Percentiles rank a stretch among this genome's conserved stretches.
Conservation (phyloP, 1,140 invertebrate species). For the Lordiphosa clarofinis region DNA sequence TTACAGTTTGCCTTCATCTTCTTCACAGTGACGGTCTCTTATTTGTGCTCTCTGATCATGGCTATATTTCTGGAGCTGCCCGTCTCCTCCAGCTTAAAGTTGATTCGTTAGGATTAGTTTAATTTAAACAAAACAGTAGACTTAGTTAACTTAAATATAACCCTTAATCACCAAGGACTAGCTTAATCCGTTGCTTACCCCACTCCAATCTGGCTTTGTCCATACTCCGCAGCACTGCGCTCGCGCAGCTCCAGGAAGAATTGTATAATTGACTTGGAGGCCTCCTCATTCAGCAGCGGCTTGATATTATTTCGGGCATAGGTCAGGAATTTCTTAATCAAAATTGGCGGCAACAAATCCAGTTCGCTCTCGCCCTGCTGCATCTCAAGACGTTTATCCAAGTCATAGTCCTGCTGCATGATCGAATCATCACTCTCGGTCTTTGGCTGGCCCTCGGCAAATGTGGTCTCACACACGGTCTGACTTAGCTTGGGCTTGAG, state of each 20-base stretch:
- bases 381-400: conserved; percentile 83
- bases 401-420: conserved; percentile 49
- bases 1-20: conserved; percentile 67
- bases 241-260: conserved; percentile 91
- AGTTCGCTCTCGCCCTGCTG: conserved; percentile 81
- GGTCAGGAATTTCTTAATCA: conserved; percentile 93
- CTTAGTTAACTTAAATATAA: conserved; percentile 45
- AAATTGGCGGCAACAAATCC: conserved; percentile 86
- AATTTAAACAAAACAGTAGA: neutral
- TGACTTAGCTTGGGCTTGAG: conserved; percentile 49
- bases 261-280: conserved; percentile 85
- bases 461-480: conserved; percentile 39
- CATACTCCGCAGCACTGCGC: conserved; percentile 11
- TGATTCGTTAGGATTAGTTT: conserved; percentile 64
- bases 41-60: conserved; percentile 62
- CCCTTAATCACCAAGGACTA: neutral
- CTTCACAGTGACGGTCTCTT: conserved; percentile 64
- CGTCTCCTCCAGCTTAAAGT: conserved; percentile 82
- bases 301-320: conserved; percentile 94
- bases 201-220: conserved; percentile 38
- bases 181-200: conserved; percentile 33
- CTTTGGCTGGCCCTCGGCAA: neutral
- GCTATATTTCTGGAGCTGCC: conserved; percentile 78
- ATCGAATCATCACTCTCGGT: neutral
- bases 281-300: conserved; percentile 87